Base-by-base conservation (phyloP, 1,140 invertebrate species). In the Drosophila kikkawai region DNA sequence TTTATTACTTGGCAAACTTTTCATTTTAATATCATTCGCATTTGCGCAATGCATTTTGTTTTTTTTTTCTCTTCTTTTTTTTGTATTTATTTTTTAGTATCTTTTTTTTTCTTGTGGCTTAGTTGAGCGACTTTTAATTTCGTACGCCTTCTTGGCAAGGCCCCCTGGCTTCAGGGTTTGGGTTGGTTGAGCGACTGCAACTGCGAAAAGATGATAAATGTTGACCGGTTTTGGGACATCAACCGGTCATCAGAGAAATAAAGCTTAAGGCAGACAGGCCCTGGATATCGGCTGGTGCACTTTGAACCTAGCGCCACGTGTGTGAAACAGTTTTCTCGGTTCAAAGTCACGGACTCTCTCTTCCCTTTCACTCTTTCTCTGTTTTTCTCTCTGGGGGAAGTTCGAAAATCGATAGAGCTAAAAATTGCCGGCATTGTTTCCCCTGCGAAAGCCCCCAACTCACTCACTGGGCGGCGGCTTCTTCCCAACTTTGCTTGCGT, bases 1-100 rank as follows among this genome's bases (percentile, higher is more conserved):
- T 91, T 91, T 91, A 91, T 91, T 91, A 87, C 87, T 91, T 91
- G 82, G 82, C 69, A 86, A 86, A 91, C 82, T 91, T 91, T 87
- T 91, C 84, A 87, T 87, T 91, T 91, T 91, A 84, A 84, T 87
- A 91, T 91, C 83, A 79, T 81, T 87, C 80, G 83, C 80, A 87
- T 91, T 87, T 91, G 86, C 80, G 87, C 87, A 91, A 91, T 87
- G 82, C 86, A 82, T 73, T 80, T 76, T 77, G 64, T 57, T 53
- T 60, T 44, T 53, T 53, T 75, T 57, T 66, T 53, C 13, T 45
- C 69, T 36, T 51, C n/a, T 29, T 51, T 51, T 55, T 53, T 26
- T 64, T 58, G 34, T 64, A 4, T 45, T 5, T 39, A 58, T 41
- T 64, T 48, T 32, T 19, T 32, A 19, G 9, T 26, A 51, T 51